A percentile compares a stretch with the other conserved stretches of the same genome.
These are phyloP conservation scores for Drosophila koepferae DNA, from an alignment of 2,888 invertebrate species.

Conservation along the genomic window DNA sequence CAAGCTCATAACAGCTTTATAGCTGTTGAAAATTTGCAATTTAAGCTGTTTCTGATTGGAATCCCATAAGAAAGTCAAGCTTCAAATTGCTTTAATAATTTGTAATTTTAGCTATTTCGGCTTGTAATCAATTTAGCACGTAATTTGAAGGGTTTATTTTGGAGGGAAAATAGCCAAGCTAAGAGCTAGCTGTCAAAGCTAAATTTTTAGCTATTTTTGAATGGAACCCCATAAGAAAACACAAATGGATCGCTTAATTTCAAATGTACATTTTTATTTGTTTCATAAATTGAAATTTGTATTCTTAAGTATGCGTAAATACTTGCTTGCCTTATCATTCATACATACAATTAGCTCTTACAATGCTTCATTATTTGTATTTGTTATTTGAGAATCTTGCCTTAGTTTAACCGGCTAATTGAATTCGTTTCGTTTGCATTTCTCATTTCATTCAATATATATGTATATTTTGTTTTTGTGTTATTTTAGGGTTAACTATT, in stretches of 20 bases:
- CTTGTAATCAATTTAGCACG: too few relatives aligned
- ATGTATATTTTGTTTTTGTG: constrained; percentile 23
- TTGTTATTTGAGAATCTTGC: constrained; percentile 62
- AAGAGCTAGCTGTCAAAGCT: too few relatives aligned
- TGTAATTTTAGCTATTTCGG: neutral
- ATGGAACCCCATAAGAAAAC: neutral
- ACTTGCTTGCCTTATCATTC: constrained; percentile 42
- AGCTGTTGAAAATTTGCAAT: neutral
- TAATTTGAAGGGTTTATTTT: too few relatives aligned
- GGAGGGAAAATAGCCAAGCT: too few relatives aligned
- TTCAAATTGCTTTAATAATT: neutral
- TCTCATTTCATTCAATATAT: neutral
- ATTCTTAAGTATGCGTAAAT: constrained; percentile 59
- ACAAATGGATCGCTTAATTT: constrained; percentile 20
- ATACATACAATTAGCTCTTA: constrained; percentile 16
- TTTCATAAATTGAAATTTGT: constrained; percentile 48
- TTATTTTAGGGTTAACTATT: constrained; percentile 68
- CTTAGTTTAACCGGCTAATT: constrained; percentile 59
- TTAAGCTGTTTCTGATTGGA: too few relatives aligned
- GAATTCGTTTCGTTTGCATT: constrained; percentile 60
- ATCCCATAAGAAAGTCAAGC: neutral
- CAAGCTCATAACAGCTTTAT: neutral
- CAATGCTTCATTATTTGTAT: constrained; percentile 27
- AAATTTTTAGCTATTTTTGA: too few relatives aligned
- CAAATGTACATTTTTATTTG: constrained; percentile 52